These are phyloP conservation scores for Galerucella calmariensis DNA, from an alignment of 2,888 invertebrate genomes.

Conservation along the genomic window DNA sequence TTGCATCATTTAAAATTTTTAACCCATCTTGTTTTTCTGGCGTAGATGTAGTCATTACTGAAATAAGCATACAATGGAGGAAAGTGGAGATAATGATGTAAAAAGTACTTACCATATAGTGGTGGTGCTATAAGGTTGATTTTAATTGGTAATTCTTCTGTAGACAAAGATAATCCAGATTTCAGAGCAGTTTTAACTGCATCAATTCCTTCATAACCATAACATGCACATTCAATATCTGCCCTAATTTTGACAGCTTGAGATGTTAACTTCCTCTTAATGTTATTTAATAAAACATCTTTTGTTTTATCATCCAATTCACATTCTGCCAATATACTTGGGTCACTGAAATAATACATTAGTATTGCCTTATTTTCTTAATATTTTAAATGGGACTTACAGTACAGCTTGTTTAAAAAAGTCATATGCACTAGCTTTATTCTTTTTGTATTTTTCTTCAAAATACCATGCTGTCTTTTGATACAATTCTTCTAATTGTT, in stretches of 20 bases:
- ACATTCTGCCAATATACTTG: constrained; percentile 94
- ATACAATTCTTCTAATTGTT: constrained; percentile 94
- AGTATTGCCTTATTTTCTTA: neutral
- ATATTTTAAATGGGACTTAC: constrained; percentile 49
- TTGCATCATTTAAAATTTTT: constrained; percentile 88
- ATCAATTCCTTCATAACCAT: constrained; percentile 98
- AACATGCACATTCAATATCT: constrained; percentile 93
- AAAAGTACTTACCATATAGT: constrained; percentile 71
- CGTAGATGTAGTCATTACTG: constrained; percentile 98
- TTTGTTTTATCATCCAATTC: constrained; percentile 92
- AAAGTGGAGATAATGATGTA: too few relatives aligned
- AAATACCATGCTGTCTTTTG: constrained; percentile 98
- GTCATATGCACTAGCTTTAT: constrained; percentile 96
- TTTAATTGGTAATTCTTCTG: constrained; percentile 94
- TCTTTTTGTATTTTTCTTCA: constrained; percentile 95
- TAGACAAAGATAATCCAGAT: constrained; percentile 90
- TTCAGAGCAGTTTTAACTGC: constrained; percentile 94
- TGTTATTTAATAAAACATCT: constrained; percentile 91
- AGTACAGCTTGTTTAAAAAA: constrained; percentile 96
- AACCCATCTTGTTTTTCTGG: constrained; percentile 95
- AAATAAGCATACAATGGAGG: constrained; percentile 10
- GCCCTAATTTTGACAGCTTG: constrained; percentile 97
- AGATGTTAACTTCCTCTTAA: constrained; percentile 94
- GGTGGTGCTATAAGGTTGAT: constrained; percentile 99
- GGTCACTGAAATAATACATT: constrained; percentile 75